Base-by-base conservation (phyloP, 2,113 vertebrate genomes). In the Rhabdomys dilectus region DNA sequence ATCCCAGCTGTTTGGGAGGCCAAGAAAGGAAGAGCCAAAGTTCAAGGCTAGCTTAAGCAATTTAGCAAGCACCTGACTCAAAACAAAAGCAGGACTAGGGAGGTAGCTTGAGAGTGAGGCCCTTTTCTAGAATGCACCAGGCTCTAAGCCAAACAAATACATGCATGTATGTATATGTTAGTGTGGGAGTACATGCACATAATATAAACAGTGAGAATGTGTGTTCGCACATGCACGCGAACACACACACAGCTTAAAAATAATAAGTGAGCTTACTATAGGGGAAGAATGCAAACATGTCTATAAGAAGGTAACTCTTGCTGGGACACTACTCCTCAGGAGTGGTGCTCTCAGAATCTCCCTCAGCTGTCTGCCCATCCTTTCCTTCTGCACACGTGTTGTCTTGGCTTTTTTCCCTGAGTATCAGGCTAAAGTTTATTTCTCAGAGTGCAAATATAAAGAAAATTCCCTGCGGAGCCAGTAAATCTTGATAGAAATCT, bases 401-500 rank as follows among this genome's bases (percentile, higher is more conserved):
- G 19, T 53, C 77, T 45, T n/a, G 9, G 4, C 45, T 24, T 90
- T 75, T 64, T 87, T 48, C 42, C 81, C 36, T 45, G 73, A 93
- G 24, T 82, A 39, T 42, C 58, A 48, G 64, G 58, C 88, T 66
- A 76, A 92, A 42, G 64, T 85, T 93, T 86, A 29, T 95, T 82
- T 95, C 80, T 95, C 73, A 68, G 58, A 88, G 45, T 77, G 77
- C 80, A 93, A 34, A 91, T 51, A 88, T 75, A 87, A 90, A 93
- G 86, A 88, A 91, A 85, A 92, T 86, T 77, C 94, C 77, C 90
- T 48, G 58, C 7, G 64, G 66, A 95, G 29, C 68, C 76, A 3
- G 73, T 94, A 89, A 84, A 80, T 96, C 90, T 88, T 95, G 72
- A 88, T 89, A 93, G 80, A 93, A 93, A 95, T 96, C 94, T 78